These are phyloP conservation scores for Drosophila nasuta DNA, from an alignment of 1,140 invertebrate species.

Conservation along the genomic window DNA sequence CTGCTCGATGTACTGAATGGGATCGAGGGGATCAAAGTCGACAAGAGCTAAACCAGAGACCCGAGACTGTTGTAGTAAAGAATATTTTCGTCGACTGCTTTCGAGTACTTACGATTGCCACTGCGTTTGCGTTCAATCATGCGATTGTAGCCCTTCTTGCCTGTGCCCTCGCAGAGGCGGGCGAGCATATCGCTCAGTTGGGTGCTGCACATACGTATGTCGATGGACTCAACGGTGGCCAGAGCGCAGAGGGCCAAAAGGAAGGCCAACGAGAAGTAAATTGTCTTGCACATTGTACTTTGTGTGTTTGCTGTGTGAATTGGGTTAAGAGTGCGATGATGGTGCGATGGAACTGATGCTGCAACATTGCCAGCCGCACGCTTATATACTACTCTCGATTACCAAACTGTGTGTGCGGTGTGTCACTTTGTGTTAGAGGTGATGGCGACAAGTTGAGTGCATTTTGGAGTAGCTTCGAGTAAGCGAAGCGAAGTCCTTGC, in stretches of 20 bases:
- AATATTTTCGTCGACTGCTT: background rate
- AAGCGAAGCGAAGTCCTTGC: conserved; percentile 37
- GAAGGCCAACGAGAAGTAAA: conserved; percentile 42
- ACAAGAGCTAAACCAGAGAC: conserved; percentile 31
- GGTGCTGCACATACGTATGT: conserved; percentile 47
- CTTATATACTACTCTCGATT: conserved; percentile 65
- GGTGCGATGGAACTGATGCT: conserved; percentile 60
- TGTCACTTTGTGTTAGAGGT: conserved; percentile 72
- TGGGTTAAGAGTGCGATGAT: conserved; percentile 21
- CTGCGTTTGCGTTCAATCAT: conserved; percentile 47
- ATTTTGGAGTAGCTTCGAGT: conserved; percentile 53
- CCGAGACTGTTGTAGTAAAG: background rate
- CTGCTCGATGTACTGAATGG: conserved; percentile 61
- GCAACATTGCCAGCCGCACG: conserved; percentile 10
- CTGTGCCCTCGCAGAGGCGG: conserved; percentile 23
- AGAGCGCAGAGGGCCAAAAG: conserved; percentile 40
- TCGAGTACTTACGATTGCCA: conserved; percentile 53
- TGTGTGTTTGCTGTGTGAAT: background rate
- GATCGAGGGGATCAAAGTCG: conserved; percentile 60
- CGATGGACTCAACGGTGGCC: conserved; percentile 11
- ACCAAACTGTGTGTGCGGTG: conserved; percentile 4
- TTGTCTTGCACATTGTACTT: conserved; percentile 50
- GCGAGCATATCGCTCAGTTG: conserved; percentile 52
- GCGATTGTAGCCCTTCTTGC: conserved; percentile 45
- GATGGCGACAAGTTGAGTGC: conserved; percentile 67